Percentiles rank a stretch among this genome's conserved stretches.
Evolutionary conservation across 2,113 vertebrate genomes (phyloP).

Genomic region (Notarius quadriscutis): DNA sequence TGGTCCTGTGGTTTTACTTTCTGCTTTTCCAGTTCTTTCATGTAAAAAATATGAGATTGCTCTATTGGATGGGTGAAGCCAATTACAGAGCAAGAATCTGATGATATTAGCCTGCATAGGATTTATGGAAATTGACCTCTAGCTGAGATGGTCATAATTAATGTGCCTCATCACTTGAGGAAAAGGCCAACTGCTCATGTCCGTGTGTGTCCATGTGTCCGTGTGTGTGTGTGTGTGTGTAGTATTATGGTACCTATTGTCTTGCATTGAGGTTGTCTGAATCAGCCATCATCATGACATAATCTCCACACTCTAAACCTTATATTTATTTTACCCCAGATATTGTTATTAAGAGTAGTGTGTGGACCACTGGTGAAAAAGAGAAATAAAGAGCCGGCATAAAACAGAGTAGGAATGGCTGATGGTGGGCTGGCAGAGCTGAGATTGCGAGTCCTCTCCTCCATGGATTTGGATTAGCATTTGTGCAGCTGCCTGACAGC

Average conservation of each 20-base stretch:
- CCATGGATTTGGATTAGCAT: conserved; percentile 48
- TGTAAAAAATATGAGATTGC: conserved; percentile 50
- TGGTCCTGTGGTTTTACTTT: conserved; percentile 41
- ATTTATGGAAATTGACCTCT: conserved; percentile 67
- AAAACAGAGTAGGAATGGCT: conserved; percentile 31
- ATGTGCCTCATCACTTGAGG: conserved; percentile 56
- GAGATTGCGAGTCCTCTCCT: conserved; percentile 42
- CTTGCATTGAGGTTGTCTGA: conserved; percentile 46
- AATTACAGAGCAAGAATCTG: conserved; percentile 58
- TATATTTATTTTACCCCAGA: neutral
- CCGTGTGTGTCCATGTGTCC: neutral
- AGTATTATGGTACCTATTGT: conserved; percentile 20
- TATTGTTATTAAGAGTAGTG: conserved; percentile 15
- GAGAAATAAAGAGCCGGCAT: conserved; percentile 16
- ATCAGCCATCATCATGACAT: conserved; percentile 46
- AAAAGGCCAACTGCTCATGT: conserved; percentile 58
- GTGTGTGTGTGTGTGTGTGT: conserved; percentile 10
- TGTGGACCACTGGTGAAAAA: conserved; percentile 1
- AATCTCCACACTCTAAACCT: conserved; percentile 28
- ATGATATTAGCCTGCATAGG: conserved; percentile 62
- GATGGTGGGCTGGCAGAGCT: conserved; percentile 31
- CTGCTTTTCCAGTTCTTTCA: conserved; percentile 29
- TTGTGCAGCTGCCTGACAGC: conserved; percentile 50
- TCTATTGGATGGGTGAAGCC: conserved; percentile 61
- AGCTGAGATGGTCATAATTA: conserved; percentile 61